Evolutionary conservation across 2,113 vertebrate species (phyloP), one percentile per base, ranked within the genome.

Genomic region (Cyprinodon brontotheroides): DNA sequence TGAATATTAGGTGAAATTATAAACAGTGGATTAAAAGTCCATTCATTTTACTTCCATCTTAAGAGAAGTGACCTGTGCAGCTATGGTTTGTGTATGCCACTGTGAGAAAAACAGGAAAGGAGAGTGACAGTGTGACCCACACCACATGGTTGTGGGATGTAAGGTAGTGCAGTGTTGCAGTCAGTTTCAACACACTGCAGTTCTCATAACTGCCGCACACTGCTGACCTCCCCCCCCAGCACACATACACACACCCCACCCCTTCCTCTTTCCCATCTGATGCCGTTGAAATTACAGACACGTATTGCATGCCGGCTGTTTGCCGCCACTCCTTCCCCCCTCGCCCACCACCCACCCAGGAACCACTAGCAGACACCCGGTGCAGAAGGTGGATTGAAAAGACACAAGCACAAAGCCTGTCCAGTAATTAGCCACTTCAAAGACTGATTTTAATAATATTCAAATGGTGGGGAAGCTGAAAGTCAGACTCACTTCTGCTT

Each of bases 281-380:
- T 92, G 88, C 82, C 74, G 72, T 78, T 79, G 85, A 93, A 92
- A 90, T 86, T 79, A 87, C 84, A 88, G 85, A 90, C 91, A 90
- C 86, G 91, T 92, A 91, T 79, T 85, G 80, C 87, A 82, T 83
- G 92, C 91, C 90, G 91, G 90, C 90, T 93, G 91, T 92, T 89
- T 65, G 59, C 63, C 59, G 60, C 69, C 66, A 38, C 72, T 73
- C 79, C 73, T 0, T 48, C 0, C 17, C 65, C 40, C 22, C 41
- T 29, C 39, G n/a, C 70, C 74, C 65, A 57, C 80, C 75, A 65
- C 64, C 53, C 45, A 40, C 39, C 61, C 69, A 8, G 77, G 86
- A 80, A 85, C 37, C 70, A 74, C 77, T 53, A 20, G 8, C 78
- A 93, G 89, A 91, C 87, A 87, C 72, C 40, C 72, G 3, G 68